A percentile compares a stretch with the other conserved stretches of the same genome.
These are phyloP conservation scores for Crotalus adamanteus DNA, from an alignment of 2,797 vertebrate genomes.

Conservation along the genomic window DNA sequence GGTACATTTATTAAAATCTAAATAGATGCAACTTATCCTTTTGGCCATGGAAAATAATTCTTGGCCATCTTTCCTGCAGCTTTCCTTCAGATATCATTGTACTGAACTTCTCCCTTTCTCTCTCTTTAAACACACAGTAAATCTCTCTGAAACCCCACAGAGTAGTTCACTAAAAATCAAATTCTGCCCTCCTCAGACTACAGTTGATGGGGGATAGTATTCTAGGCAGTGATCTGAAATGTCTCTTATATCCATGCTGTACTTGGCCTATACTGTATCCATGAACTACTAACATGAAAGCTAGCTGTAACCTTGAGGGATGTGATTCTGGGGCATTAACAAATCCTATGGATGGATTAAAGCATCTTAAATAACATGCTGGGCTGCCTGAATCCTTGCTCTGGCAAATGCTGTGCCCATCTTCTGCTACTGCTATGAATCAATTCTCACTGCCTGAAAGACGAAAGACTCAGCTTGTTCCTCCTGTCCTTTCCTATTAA, in stretches of 20 bases:
- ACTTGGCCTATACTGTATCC: no score
- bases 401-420: background rate
- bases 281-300: background rate
- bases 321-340: background rate
- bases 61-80: background rate
- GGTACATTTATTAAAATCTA: background rate
- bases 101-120: background rate
- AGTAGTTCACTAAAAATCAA: background rate
- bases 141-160: background rate
- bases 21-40: background rate
- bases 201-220: background rate
- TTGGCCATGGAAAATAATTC: background rate
- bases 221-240: background rate
- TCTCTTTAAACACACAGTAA: background rate
- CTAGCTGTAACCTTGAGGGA: background rate
- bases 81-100: background rate
- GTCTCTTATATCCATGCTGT: background rate
- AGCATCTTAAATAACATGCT: background rate
- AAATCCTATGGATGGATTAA: background rate
- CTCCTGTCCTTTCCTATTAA: constrained; percentile 11
- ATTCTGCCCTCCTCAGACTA: background rate
- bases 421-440: background rate
- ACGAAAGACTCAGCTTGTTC: background rate
- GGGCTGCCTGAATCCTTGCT: background rate
- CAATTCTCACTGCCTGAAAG: background rate